Evolutionary conservation across 1,140 invertebrate species (phyloP).

Genomic region (Rhyzopertha dominica): DNA sequence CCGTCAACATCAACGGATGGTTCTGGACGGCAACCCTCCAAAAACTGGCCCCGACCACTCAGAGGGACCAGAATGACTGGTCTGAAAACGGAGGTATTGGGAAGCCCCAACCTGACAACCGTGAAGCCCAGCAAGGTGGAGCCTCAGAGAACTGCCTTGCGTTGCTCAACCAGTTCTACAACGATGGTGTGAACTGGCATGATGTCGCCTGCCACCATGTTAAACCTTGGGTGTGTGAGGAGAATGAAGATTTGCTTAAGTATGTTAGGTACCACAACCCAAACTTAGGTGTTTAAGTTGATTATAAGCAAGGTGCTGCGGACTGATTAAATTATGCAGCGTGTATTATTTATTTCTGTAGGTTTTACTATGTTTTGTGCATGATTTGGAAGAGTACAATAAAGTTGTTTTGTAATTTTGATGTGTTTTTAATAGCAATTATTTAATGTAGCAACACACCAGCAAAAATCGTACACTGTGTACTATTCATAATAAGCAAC

Average conservation of each 20-base stretch:
- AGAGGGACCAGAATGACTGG: slow-evolving; percentile 76
- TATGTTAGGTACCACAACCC: slow-evolving; percentile 75
- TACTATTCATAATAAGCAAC: too few species aligned
- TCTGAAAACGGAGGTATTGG: slow-evolving; percentile 72
- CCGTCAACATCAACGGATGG: slow-evolving; percentile 75
- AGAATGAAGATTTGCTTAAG: slow-evolving; percentile 72
- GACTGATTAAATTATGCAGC: too few species aligned
- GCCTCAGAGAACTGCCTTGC: slow-evolving; percentile 75
- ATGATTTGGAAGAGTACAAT: too few species aligned
- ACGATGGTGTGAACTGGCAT: slow-evolving; percentile 81
- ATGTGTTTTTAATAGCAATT: too few species aligned
- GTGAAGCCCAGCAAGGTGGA: slow-evolving; percentile 70
- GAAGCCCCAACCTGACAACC: slow-evolving; percentile 75
- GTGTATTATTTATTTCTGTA: too few species aligned
- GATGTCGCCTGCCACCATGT: slow-evolving; percentile 80
- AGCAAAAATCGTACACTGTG: too few species aligned
- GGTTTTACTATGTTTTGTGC: too few species aligned
- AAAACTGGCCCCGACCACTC: slow-evolving; percentile 69
- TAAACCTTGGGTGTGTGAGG: slow-evolving; percentile 79
- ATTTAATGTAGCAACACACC: too few species aligned
- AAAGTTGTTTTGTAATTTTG: too few species aligned
- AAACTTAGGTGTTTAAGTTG: slow-evolving; percentile 59
- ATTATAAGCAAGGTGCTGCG: too few species aligned
- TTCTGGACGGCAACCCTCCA: slow-evolving; percentile 81
- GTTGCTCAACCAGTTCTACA: slow-evolving; percentile 78